These are phyloP conservation scores for Brachymystax lenok DNA, from an alignment of 2,797 vertebrate species.

Conservation along the genomic window DNA sequence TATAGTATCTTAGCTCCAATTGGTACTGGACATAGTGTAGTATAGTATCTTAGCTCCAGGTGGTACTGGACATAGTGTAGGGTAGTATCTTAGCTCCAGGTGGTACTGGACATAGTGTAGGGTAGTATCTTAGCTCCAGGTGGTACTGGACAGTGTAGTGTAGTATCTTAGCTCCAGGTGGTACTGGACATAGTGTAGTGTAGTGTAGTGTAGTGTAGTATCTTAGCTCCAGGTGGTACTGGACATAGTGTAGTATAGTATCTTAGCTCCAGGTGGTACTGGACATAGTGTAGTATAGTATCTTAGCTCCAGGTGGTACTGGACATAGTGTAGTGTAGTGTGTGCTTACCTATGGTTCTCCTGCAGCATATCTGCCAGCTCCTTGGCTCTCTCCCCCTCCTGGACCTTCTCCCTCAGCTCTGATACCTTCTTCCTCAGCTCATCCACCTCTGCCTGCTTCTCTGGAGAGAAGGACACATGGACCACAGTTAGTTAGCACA, in stretches of 20 bases:
- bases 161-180: too few relatives aligned
- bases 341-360: slow-evolving; percentile 77
- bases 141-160: background rate
- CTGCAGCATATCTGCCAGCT: slow-evolving; percentile 73
- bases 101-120: too few relatives aligned
- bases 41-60: too few relatives aligned
- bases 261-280: too few relatives aligned
- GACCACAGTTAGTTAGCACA: background rate
- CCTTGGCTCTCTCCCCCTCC: slow-evolving; percentile 66
- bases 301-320: background rate
- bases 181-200: too few relatives aligned
- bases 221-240: too few relatives aligned
- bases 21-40: background rate
- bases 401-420: slow-evolving; percentile 71
- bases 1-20: background rate
- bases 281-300: too few relatives aligned
- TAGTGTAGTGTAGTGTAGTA: too few relatives aligned
- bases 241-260: too few relatives aligned
- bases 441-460: slow-evolving; percentile 69
- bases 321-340: too few relatives aligned
- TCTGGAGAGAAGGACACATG: slow-evolving; percentile 51
- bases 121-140: background rate
- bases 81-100: too few relatives aligned
- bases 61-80: too few relatives aligned
- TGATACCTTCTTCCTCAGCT: slow-evolving; percentile 71